phyloP scores from a whole-genome alignment of 2,113 vertebrate species.

The Nanorana parkeri region DNA sequence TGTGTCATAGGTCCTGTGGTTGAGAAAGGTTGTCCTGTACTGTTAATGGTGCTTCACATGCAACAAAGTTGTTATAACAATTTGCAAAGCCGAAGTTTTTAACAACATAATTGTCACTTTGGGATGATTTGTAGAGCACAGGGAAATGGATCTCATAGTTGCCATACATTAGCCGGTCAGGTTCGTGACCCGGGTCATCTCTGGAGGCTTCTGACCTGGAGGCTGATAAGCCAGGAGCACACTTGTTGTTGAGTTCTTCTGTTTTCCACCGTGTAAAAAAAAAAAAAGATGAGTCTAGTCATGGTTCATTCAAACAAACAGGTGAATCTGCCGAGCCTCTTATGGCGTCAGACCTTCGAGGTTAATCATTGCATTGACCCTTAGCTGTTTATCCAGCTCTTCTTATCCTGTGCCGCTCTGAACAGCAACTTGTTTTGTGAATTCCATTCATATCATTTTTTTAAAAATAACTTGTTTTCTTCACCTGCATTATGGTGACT shows the following conservation, averaged over 20 bases:
- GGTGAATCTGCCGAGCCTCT: constrained; percentile 65
- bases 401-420: neutral
- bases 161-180: neutral
- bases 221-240: constrained; percentile 19
- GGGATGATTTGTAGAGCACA: too few species aligned
- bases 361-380: constrained; percentile 69
- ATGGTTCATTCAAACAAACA: constrained; percentile 67
- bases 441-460: constrained; percentile 37
- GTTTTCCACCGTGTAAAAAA: constrained; percentile 18
- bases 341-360: constrained; percentile 52
- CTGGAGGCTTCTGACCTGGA: constrained; percentile 16
- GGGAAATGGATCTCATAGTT: neutral
- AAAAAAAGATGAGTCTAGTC: constrained; percentile 29
- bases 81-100: too few species aligned
- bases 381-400: constrained; percentile 59
- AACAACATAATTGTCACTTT: too few species aligned
- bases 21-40: too few species aligned
- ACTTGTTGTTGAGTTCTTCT: constrained; percentile 43
- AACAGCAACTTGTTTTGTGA: constrained; percentile 37
- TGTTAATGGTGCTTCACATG: too few species aligned
- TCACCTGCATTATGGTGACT: neutral
- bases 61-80: too few species aligned
- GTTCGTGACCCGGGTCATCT: neutral
- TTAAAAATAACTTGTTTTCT: constrained; percentile 27
- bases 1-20: too few species aligned